A percentile compares a stretch with the other conserved stretches of the same genome.
These are phyloP conservation scores for Ctenochaetus hawaiiensis DNA, from an alignment of 2,797 vertebrate genomes.

Conservation along the genomic window DNA sequence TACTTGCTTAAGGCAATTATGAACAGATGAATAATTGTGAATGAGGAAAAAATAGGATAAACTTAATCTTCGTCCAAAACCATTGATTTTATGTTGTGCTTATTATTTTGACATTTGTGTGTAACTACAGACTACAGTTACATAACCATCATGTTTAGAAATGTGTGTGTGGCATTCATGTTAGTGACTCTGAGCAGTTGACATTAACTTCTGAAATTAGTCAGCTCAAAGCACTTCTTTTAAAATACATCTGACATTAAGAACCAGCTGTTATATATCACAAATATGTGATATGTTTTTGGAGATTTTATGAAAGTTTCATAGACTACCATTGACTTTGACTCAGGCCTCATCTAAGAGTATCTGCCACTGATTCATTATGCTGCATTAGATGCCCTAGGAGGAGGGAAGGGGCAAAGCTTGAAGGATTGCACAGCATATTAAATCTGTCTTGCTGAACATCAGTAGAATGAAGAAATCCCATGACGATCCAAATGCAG, in stretches of 20 bases:
- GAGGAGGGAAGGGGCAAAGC: slow-evolving; percentile 70
- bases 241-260: slow-evolving; percentile 59
- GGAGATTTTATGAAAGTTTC: slow-evolving; percentile 57
- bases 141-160: slow-evolving; percentile 18
- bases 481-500: slow-evolving; percentile 59
- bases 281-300: slow-evolving; percentile 43
- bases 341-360: slow-evolving; percentile 62
- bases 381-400: slow-evolving; percentile 68
- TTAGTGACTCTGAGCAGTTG: slow-evolving; percentile 30
- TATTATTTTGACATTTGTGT: slow-evolving; percentile 47
- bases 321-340: slow-evolving; percentile 59
- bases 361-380: slow-evolving; percentile 76
- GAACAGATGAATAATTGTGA: slow-evolving; percentile 11
- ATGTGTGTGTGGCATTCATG: slow-evolving; percentile 46
- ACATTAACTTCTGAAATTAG: slow-evolving; percentile 39
- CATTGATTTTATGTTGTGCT: slow-evolving; percentile 44
- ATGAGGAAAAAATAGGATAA: neutral
- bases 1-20: neutral
- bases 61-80: slow-evolving; percentile 23
- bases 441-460: slow-evolving; percentile 72
- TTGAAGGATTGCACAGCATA: slow-evolving; percentile 75
- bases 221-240: slow-evolving; percentile 26
- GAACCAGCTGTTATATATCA: slow-evolving; percentile 25
- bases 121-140: slow-evolving; percentile 13
- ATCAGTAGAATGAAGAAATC: slow-evolving; percentile 72